Conservation (phyloP, 2,113 vertebrate species). For the Gavialis gangeticus region DNA sequence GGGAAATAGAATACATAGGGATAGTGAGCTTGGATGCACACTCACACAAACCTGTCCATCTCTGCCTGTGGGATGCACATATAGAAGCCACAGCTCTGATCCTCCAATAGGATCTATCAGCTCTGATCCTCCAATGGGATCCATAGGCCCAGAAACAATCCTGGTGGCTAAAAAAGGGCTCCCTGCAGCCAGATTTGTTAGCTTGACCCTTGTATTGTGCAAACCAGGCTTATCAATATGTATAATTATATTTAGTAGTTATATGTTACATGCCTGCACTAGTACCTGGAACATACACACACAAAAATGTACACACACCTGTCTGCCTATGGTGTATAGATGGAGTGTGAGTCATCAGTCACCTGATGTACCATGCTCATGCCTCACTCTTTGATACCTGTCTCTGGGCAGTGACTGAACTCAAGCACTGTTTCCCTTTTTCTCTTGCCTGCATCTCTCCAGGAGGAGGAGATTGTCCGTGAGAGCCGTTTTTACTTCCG, state of each 20-base stretch:
- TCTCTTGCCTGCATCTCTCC: slow-evolving; percentile 7
- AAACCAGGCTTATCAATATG: background rate
- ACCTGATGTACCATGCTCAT: too few species aligned
- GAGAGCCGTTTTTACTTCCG: slow-evolving; percentile 89
- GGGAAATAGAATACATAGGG: too few species aligned
- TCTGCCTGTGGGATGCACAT: background rate
- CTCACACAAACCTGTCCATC: background rate
- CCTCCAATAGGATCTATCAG: background rate
- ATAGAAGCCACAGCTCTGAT: background rate
- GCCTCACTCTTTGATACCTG: background rate
- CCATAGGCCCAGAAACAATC: background rate
- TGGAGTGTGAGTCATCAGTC: background rate
- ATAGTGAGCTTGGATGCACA: too few species aligned
- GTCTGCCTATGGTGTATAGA: background rate
- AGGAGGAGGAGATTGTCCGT: slow-evolving; percentile 87
- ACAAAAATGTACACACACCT: background rate
- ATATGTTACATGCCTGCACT: background rate
- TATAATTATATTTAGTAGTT: background rate
- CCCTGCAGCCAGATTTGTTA: background rate
- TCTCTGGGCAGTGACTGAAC: slow-evolving; percentile 15
- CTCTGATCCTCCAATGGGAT: background rate
- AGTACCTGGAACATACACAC: background rate
- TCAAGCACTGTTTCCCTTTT: background rate
- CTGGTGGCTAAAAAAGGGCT: background rate
- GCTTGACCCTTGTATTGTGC: background rate